These are phyloP conservation scores for Eristalinus aeneus DNA, from an alignment of 2,888 invertebrate species.

Conservation along the genomic window DNA sequence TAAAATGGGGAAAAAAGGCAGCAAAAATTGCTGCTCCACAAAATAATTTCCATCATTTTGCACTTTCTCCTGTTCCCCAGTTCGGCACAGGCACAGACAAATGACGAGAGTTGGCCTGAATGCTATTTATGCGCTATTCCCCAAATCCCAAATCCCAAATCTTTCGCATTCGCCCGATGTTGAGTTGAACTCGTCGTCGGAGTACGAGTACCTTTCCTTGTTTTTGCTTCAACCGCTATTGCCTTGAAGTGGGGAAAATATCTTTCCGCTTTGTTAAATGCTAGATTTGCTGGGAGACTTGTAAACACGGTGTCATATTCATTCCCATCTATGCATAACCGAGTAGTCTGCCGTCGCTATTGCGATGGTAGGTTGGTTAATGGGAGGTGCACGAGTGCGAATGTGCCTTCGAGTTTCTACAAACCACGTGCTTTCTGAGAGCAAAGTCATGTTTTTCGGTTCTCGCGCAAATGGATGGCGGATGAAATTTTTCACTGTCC, in stretches of 20 bases:
- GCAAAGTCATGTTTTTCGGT: conserved; percentile 26
- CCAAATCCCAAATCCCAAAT: conserved; percentile 39
- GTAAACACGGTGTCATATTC: conserved; percentile 65
- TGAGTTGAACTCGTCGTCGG: conserved; percentile 18
- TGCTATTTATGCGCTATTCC: conserved; percentile 51
- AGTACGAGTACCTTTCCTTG: background rate
- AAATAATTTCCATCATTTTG: conserved; percentile 69
- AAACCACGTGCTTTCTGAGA: conserved; percentile 2
- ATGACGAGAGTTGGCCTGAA: conserved; percentile 59
- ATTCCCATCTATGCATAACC: conserved; percentile 39
- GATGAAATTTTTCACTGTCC: background rate
- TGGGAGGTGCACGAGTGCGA: background rate
- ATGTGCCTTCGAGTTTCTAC: background rate
- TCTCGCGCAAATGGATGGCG: background rate
- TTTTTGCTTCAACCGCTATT: conserved; percentile 25
- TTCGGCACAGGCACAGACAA: conserved; percentile 58
- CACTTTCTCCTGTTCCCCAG: conserved; percentile 45
- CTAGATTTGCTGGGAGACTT: conserved; percentile 60
- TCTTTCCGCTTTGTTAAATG: conserved; percentile 67
- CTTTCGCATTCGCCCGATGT: conserved; percentile 38
- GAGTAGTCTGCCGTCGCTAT: background rate
- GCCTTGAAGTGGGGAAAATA: conserved; percentile 36
- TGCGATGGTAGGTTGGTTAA: background rate
- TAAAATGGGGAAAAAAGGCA: conserved; percentile 32
- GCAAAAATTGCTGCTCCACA: conserved; percentile 29